Evolutionary conservation across 2,888 invertebrate genomes (phyloP), one percentile per base, ranked within the genome.

Genomic region (Amiota minor): DNA sequence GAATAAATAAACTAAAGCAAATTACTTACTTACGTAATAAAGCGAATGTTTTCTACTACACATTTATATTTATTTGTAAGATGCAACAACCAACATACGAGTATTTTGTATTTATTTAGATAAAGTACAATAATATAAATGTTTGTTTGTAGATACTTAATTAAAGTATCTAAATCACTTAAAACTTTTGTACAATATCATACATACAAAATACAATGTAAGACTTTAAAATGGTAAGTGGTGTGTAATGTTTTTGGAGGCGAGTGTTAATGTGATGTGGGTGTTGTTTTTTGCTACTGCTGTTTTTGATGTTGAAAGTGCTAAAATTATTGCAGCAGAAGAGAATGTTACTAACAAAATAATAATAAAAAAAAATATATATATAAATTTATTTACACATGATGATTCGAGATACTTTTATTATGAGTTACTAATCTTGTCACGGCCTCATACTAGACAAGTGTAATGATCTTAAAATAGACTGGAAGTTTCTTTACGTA

Each of bases 141-240:
- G 6, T 35, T 35, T 35, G 35, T 35, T 35, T 18, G 18, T 46
- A 47, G 65, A 65, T 65, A 65, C 47, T 47, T 65, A 65, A 65
- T 65, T 65, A 65, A 65, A 65, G 65, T 47, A 65, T 47, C 47
- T 65, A 65, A 65, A 65, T 65, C 65, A 65, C 65, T 65, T 65
- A 47, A 65, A 65, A 18, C 65, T 10, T 65, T 65, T 65, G 45
- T 35, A 62, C 10, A n/a, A n/a, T n/a, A n/a, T n/a, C n/a, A n/a
- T 35, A 4, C 3, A 3, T 35, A 35, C 35, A 35, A 35, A 35
- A 35, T 35, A 35, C 35, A 35, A 35, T 35, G 35, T 4, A 35
- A 35, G 35, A 35, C 35, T 0, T 2, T 35, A 6, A 6, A 35
- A 35, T 4, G 2, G 35, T 35, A 35, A 35, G 35, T 35, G 35